Conservation (phyloP, 2,113 vertebrate species). For the Oryzias melastigma region DNA sequence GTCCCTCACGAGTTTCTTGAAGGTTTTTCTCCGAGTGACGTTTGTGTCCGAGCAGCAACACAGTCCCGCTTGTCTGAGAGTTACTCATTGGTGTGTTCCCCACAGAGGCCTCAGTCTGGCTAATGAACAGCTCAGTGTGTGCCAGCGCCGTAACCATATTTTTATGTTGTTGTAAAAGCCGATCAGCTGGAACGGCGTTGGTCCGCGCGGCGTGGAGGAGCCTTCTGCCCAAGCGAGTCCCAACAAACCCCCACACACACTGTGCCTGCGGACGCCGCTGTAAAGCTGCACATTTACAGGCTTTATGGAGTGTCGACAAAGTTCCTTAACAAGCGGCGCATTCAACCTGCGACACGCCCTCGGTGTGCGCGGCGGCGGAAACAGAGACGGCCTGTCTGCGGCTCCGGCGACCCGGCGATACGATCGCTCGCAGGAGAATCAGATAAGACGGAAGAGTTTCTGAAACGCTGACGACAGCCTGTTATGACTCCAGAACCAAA, state of each 20-base stretch:
- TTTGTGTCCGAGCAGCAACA: too few species aligned
- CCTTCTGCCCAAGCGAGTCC: too few species aligned
- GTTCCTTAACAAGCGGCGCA: slow-evolving; percentile 43
- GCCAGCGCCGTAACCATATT: too few species aligned
- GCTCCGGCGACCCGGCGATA: slow-evolving; percentile 45
- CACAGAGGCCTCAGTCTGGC: too few species aligned
- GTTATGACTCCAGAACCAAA: slow-evolving; percentile 8
- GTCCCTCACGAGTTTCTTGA: too few species aligned
- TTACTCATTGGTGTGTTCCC: too few species aligned
- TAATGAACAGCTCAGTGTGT: too few species aligned
- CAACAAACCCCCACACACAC: slow-evolving; percentile 40
- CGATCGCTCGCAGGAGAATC: slow-evolving; percentile 27
- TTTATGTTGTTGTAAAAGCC: slow-evolving; percentile 40
- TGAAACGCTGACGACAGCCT: slow-evolving; percentile 17
- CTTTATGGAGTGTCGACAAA: slow-evolving; percentile 66
- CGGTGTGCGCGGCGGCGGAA: background rate
- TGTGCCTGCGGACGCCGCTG: slow-evolving; percentile 38
- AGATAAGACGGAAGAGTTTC: slow-evolving; percentile 39
- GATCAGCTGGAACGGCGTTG: slow-evolving; percentile 37
- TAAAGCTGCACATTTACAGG: slow-evolving; percentile 58
- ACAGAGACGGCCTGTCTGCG: slow-evolving; percentile 56
- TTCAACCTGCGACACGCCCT: slow-evolving; percentile 58
- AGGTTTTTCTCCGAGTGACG: too few species aligned
- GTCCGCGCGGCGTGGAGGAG: slow-evolving; percentile 22
- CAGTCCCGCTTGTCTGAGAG: too few species aligned